phyloP scores from a whole-genome alignment of 2,113 vertebrate species.

The Pterocles burchelli region DNA sequence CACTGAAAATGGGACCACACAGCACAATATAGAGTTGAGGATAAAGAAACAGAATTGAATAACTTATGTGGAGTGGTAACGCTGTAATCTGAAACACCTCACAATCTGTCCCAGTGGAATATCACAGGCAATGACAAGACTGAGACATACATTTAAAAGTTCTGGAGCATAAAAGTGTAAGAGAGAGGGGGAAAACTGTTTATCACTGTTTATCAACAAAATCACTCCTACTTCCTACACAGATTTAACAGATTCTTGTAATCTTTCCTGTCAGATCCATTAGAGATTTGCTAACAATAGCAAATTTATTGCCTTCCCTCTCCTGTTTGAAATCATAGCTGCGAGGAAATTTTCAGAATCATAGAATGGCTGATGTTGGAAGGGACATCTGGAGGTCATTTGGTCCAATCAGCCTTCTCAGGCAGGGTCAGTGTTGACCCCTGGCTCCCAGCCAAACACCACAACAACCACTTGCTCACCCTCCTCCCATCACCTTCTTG shows the following conservation, averaged over 20 bases:
- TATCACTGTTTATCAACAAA: not conserved
- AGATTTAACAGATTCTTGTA: not conserved
- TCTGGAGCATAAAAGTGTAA: not conserved
- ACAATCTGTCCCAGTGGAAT: not conserved
- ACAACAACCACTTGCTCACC: too few relatives aligned
- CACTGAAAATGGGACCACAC: not conserved
- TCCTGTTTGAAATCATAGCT: not conserved
- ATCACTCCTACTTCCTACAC: not conserved
- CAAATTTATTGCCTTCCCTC: not conserved
- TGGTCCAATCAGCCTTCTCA: not conserved
- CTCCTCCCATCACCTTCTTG: too few relatives aligned
- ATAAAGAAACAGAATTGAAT: not conserved
- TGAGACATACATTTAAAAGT: not conserved
- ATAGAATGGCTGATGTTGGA: not conserved
- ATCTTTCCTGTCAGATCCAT: not conserved
- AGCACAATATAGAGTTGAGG: not conserved
- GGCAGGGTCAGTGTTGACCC: not conserved
- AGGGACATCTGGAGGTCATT: not conserved
- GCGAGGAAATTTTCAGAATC: not conserved
- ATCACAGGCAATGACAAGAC: not conserved
- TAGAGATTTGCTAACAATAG: not conserved
- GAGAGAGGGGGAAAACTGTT: not conserved
- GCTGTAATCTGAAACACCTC: not conserved
- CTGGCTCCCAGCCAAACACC: too few relatives aligned
- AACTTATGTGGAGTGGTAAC: not conserved